Evolutionary conservation across 2,113 vertebrate species (phyloP).

Genomic region (Perca fluviatilis): DNA sequence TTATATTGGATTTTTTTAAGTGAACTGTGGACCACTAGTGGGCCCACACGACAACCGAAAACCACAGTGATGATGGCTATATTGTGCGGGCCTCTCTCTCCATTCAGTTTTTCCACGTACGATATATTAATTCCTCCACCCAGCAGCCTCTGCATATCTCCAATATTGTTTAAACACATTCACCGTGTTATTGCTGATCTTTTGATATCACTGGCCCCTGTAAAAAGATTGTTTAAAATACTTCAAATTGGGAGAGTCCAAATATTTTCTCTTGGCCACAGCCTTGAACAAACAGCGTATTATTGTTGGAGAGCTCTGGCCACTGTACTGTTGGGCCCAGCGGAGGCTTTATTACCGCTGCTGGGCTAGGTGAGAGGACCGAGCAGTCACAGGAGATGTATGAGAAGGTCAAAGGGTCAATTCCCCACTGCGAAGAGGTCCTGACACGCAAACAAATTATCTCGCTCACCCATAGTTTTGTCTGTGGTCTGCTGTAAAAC

Average conservation of each 20-base stretch:
- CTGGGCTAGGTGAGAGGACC: conserved; percentile 49
- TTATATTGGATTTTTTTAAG: conserved; percentile 57
- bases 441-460: conserved; percentile 53
- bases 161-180: conserved; percentile 73
- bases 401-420: conserved; percentile 53
- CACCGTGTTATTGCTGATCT: conserved; percentile 75
- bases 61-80: conserved; percentile 50
- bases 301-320: conserved; percentile 80
- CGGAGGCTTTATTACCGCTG: conserved; percentile 63
- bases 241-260: conserved; percentile 82
- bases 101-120: conserved; percentile 58
- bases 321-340: conserved; percentile 59
- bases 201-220: conserved; percentile 71
- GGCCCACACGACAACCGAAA: conserved; percentile 23
- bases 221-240: conserved; percentile 83
- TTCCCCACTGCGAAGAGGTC: conserved; percentile 47
- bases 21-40: conserved; percentile 30
- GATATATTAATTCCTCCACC: conserved; percentile 59
- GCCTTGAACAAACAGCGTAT: conserved; percentile 83
- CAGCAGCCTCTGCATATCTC: conserved; percentile 56
- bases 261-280: conserved; percentile 83
- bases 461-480: conserved; percentile 40
- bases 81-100: conserved; percentile 29
- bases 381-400: conserved; percentile 48
- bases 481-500: conserved; percentile 25